Conservation (phyloP, 2,113 vertebrate species). For the Labrus mixtus region DNA sequence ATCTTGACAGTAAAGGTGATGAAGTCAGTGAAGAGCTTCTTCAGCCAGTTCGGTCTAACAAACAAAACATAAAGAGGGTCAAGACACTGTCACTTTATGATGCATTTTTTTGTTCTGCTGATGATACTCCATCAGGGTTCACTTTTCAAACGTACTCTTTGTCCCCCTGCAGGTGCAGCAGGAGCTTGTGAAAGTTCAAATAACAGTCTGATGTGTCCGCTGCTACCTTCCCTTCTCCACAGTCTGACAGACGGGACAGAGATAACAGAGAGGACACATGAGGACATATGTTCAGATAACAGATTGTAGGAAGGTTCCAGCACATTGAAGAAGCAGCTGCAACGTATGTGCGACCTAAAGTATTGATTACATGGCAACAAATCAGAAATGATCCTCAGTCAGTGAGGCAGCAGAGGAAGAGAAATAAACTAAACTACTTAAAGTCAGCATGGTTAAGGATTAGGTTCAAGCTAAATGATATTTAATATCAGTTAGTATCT, state of each 20-base stretch:
- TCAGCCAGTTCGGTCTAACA: conserved; percentile 89
- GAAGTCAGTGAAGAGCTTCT: conserved; percentile 89
- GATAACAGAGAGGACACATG: conserved; percentile 1
- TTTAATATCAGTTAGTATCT: neutral
- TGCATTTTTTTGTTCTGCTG: neutral
- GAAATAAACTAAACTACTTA: neutral
- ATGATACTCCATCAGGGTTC: neutral
- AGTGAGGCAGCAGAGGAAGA: neutral
- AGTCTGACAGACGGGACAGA: conserved; percentile 74
- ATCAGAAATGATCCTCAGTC: neutral
- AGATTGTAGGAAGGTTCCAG: neutral
- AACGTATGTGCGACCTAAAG: neutral
- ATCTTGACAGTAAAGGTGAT: conserved; percentile 91
- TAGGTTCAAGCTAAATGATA: neutral
- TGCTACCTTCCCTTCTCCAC: conserved; percentile 81
- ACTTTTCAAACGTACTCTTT: conserved; percentile 82
- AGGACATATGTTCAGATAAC: neutral
- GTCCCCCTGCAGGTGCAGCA: conserved; percentile 86
- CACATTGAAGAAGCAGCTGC: neutral
- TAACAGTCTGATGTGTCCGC: conserved; percentile 85
- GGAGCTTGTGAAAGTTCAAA: conserved; percentile 87
- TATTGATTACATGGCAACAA: neutral
- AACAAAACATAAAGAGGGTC: neutral
- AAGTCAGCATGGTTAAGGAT: neutral
- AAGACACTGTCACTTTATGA: neutral